Conservation (phyloP, 1,140 invertebrate species). For the Armadillidium nasatum region DNA sequence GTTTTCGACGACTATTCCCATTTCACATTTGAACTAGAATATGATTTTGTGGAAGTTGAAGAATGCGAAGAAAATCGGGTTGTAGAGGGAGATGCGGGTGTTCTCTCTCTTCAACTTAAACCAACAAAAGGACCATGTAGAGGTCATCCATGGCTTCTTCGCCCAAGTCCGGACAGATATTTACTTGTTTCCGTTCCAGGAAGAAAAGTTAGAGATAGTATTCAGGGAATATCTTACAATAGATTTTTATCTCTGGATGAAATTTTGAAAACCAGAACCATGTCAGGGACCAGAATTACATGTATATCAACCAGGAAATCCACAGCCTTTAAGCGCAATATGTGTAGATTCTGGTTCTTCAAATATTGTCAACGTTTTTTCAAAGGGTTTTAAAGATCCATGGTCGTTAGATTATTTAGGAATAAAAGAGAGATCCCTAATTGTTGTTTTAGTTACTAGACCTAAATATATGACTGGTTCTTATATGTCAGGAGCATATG, state of each 20-base stretch:
- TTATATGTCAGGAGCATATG: not conserved
- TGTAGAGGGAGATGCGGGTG: conserved; percentile 37
- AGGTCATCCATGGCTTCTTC: conserved; percentile 42
- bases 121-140: conserved; percentile 39
- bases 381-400: conserved; percentile 39
- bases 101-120: conserved; percentile 34
- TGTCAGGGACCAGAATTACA: conserved; percentile 41
- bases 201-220: conserved; percentile 34
- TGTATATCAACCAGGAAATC: conserved; percentile 40
- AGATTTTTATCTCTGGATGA: conserved; percentile 30
- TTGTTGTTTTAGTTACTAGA: conserved; percentile 37
- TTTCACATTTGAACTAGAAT: conserved; percentile 42
- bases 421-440: conserved; percentile 33
- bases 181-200: conserved; percentile 41
- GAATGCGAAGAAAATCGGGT: conserved; percentile 41
- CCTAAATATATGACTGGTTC: conserved; percentile 34
- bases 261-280: conserved; percentile 22
- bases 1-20: conserved; percentile 44
- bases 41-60: conserved; percentile 42
- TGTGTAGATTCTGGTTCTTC: conserved; percentile 39
- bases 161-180: conserved; percentile 33
- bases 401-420: conserved; percentile 40
- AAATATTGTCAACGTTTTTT: conserved; percentile 42
- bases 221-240: conserved; percentile 34
- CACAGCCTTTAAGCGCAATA: conserved; percentile 37